Conservation (phyloP, 2,888 invertebrate genomes). For the Anagyrus pseudococci region DNA sequence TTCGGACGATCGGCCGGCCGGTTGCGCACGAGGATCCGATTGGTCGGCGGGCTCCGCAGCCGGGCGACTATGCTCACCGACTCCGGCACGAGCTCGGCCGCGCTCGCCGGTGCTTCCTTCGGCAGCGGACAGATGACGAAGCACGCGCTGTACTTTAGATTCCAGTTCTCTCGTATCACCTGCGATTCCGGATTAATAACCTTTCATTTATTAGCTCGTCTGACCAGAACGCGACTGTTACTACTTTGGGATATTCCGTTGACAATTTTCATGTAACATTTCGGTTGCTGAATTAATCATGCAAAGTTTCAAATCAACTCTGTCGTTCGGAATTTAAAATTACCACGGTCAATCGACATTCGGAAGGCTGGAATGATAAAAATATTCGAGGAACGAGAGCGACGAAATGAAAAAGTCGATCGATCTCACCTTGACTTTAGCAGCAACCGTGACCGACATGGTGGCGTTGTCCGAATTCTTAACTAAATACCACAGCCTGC, state of each 20-base stretch:
- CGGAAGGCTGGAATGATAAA: too few species aligned
- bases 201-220: neutral
- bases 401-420: neutral
- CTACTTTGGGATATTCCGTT: neutral
- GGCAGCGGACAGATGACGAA: constrained; percentile 84
- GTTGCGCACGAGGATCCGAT: constrained; percentile 71
- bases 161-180: constrained; percentile 94
- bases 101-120: constrained; percentile 67
- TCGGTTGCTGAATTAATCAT: too few species aligned
- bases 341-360: too few species aligned
- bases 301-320: too few species aligned
- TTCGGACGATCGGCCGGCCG: constrained; percentile 62
- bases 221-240: neutral
- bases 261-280: too few species aligned
- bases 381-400: too few species aligned
- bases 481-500: constrained; percentile 76
- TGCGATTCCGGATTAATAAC: constrained; percentile 45
- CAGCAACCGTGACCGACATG: constrained; percentile 71
- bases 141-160: constrained; percentile 88
- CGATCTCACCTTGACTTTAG: constrained; percentile 73
- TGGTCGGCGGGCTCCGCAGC: constrained; percentile 69
- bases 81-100: constrained; percentile 68
- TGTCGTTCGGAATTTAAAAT: too few species aligned
- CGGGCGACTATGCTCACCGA: constrained; percentile 76
- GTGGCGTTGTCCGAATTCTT: constrained; percentile 58